phyloP scores from a whole-genome alignment of 2,888 invertebrate genomes.

The Seira musarum region DNA sequence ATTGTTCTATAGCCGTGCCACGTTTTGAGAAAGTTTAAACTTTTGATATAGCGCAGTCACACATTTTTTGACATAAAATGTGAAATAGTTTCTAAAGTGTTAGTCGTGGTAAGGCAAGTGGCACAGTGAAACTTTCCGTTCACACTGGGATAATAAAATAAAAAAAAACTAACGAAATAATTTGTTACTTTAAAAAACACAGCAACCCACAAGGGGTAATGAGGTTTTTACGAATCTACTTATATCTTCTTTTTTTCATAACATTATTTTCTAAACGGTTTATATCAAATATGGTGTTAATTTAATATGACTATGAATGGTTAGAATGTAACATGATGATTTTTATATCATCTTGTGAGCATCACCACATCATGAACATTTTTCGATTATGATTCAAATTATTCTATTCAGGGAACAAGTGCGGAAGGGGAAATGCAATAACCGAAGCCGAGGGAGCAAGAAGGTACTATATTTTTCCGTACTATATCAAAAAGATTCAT shows the following conservation, averaged over 20 bases:
- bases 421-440: slow-evolving; percentile 54
- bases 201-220: no score
- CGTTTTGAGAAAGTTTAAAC: neutral
- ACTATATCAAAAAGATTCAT: neutral
- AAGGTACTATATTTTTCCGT: neutral
- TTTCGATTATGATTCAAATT: neutral
- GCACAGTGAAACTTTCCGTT: slow-evolving; percentile 6
- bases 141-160: neutral
- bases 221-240: no score
- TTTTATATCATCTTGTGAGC: neutral
- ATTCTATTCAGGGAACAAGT: neutral
- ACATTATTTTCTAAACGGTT: no score
- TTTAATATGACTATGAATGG: neutral
- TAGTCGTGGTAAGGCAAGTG: neutral
- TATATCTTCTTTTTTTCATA: no score
- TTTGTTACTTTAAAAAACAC: no score
- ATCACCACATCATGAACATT: neutral
- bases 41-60: slow-evolving; percentile 3
- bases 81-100: slow-evolving; percentile 1
- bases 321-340: neutral
- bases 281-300: no score
- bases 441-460: slow-evolving; percentile 24
- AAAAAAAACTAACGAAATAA: neutral
- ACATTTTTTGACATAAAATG: slow-evolving; percentile 11
- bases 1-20: neutral